Conservation (phyloP, 2,113 vertebrate genomes). For the Nothoprocta pentlandii region DNA sequence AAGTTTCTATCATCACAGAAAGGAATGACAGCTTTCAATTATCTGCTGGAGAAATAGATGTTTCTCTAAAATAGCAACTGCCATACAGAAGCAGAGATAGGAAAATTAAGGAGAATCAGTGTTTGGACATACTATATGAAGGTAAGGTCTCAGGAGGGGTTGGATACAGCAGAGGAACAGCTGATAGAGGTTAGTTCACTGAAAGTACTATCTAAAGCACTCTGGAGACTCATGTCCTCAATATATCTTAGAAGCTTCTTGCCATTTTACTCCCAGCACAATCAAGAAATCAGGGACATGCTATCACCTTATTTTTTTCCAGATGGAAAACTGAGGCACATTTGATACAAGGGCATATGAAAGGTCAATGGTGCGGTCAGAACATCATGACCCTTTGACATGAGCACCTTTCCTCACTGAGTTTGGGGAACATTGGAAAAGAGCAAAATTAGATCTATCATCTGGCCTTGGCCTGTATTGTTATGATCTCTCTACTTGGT, state of each 20-base stretch:
- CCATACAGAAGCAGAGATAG: not conserved
- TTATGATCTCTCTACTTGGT: not conserved
- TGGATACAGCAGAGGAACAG: not conserved
- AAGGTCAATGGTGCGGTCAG: not conserved
- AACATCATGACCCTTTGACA: not conserved
- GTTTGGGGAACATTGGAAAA: not conserved
- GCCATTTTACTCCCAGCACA: not conserved
- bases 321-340: not conserved
- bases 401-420: not conserved
- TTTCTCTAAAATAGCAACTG: not conserved
- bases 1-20: not conserved
- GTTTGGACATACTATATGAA: not conserved
- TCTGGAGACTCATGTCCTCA: not conserved
- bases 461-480: not conserved
- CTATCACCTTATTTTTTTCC: not conserved
- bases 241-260: not conserved
- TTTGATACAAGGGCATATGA: rapidly evolving
- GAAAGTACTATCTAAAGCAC: not conserved
- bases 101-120: not conserved
- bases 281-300: not conserved
- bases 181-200: not conserved
- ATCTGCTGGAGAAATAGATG: not conserved
- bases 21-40: not conserved
- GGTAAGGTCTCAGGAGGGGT: not conserved
- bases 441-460: not conserved